Base-by-base conservation (phyloP, 2,113 vertebrate genomes). In the Corvus moneduloides region DNA sequence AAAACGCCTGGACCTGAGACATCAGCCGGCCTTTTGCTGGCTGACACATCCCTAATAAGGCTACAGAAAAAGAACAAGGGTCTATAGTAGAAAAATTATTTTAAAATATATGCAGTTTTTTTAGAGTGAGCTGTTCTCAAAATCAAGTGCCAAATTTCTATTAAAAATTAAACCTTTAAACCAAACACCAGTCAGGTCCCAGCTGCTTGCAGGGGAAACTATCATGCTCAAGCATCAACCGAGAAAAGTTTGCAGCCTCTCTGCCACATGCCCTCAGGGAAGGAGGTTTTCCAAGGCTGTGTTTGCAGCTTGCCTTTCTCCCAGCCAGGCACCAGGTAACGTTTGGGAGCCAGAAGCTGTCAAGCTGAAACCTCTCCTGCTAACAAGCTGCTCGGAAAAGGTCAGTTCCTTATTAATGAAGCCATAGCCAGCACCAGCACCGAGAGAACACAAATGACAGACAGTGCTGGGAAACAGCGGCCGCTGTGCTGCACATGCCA, bases 241-340 rank as follows among this genome's bases (percentile, higher is more conserved):
- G 22, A 61, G 19, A 44, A 58, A 67, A 30, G 41, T 32, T 32
- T n/a, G 61, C 35, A 71, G 63, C 30, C 23, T 2, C 52, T n/a
- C 17, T 35, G 66, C 20, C 48, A 13, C 61, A 22, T 0, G 0
- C 2, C 26, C 28, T 20, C 20, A 16, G 46, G 54, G 5, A 22
- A 87, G 80, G 52, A 75, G n/a, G 72, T 77, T 72, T 80, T 52
- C 64, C 71, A 32, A 63, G 67, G 80, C 61, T 66, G 69, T 6
- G 4, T 35, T 44, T 35, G 39, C 63, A 84, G 67, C 24, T 49
- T 43, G 49, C 63, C 69, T 75, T 63, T 62, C 66, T 81, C 52
- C 33, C 71, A 82, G n/a, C 46, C 9, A 23, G 30, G 44, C 48
- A 72, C 62, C 72, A 43, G 66, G 84, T 79, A 92, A 62, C 3